Evolutionary conservation across 2,888 invertebrate genomes (phyloP).

Genomic region (Drosophila villosipedis): DNA sequence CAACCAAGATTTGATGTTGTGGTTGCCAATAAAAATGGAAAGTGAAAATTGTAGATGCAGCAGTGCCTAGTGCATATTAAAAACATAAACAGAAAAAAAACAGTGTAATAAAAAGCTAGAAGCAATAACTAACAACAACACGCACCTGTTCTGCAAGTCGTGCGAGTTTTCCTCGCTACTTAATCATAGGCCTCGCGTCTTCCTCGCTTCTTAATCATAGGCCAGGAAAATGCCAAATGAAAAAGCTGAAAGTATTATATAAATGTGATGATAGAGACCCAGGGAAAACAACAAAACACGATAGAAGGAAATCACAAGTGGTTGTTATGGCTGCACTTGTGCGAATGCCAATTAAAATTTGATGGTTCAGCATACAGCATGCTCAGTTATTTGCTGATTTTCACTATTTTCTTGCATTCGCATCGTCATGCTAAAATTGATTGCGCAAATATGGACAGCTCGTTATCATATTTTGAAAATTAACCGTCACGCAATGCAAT

Average conservation of each 20-base stretch:
- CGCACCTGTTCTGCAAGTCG: constrained; percentile 73
- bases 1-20: constrained; percentile 70
- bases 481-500: constrained; percentile 32
- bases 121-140: constrained; percentile 41
- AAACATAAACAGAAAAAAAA: constrained; percentile 32
- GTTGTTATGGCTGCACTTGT: constrained; percentile 50
- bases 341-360: constrained; percentile 46
- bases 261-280: constrained; percentile 58
- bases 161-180: constrained; percentile 67
- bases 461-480: constrained; percentile 33
- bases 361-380: constrained; percentile 17
- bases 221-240: constrained; percentile 25
- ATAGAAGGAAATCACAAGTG: constrained; percentile 47
- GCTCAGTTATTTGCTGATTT: constrained; percentile 43
- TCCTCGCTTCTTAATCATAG: constrained; percentile 67
- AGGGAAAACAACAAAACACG: constrained; percentile 14
- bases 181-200: constrained; percentile 59
- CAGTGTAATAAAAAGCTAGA: constrained; percentile 72
- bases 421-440: constrained; percentile 26
- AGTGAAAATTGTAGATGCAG: constrained; percentile 79
- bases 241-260: constrained; percentile 66
- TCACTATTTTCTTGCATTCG: constrained; percentile 33
- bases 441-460: constrained; percentile 12
- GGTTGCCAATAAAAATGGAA: constrained; percentile 78
- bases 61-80: constrained; percentile 75